phyloP scores from a whole-genome alignment of 2,797 vertebrate species.

The Liparis tanakae region DNA sequence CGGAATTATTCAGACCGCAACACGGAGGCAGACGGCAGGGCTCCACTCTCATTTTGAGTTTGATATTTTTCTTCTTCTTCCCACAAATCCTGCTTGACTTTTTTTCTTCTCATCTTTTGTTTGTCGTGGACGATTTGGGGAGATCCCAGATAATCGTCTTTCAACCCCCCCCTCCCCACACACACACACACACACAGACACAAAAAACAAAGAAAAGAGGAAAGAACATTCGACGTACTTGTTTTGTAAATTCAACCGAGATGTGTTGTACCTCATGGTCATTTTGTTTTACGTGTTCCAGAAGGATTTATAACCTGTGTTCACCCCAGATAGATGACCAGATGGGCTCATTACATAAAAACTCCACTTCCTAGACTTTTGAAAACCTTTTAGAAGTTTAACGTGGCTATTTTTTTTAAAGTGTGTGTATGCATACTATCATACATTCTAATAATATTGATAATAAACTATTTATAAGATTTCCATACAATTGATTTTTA shows the following conservation, averaged over 20 bases:
- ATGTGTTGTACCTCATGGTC: conserved; percentile 18
- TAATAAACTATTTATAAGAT: conserved; percentile 51
- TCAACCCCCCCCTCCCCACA: not conserved
- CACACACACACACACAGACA: no score
- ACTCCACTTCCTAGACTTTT: conserved; percentile 14
- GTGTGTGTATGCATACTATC: conserved; percentile 58
- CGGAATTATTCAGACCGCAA: conserved; percentile 18
- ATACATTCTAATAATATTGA: conserved; percentile 42
- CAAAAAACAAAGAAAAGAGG: conserved; percentile 14
- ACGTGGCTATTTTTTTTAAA: conserved; percentile 50
- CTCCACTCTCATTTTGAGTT: conserved; percentile 17
- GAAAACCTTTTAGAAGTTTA: conserved; percentile 39
- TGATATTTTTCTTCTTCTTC: no score
- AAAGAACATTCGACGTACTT: not conserved
- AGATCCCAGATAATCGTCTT: conserved; percentile 19
- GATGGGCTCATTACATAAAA: conserved; percentile 13
- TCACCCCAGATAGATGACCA: not conserved
- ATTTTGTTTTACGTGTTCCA: conserved; percentile 28
- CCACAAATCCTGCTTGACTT: conserved; percentile 2
- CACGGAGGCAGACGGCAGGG: conserved; percentile 18
- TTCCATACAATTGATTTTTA: conserved; percentile 22
- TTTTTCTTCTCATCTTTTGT: not conserved
- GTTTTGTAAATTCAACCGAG: conserved; percentile 25
- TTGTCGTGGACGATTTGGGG: conserved; percentile 13
- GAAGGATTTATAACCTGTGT: conserved; percentile 21